Percentiles rank a stretch among this genome's conserved stretches.
These are phyloP conservation scores for Orchesellides sinensis DNA, from an alignment of 2,888 invertebrate genomes.

Conservation along the genomic window DNA sequence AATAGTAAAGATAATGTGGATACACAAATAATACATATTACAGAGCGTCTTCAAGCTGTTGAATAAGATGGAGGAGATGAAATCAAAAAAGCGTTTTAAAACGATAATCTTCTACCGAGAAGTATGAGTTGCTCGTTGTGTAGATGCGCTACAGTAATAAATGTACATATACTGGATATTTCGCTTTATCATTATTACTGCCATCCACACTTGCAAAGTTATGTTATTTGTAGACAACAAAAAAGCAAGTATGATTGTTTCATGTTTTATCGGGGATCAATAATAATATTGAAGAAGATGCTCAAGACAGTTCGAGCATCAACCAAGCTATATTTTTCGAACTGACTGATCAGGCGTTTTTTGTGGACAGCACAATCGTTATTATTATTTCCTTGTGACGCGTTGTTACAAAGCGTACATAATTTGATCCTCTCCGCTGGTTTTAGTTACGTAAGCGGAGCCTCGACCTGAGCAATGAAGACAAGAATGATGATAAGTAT, in stretches of 20 bases:
- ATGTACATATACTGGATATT: not conserved
- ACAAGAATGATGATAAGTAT: not conserved
- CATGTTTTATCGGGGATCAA: not conserved
- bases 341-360: too few species aligned
- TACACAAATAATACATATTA: not conserved
- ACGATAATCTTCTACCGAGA: not conserved
- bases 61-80: not conserved
- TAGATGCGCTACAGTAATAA: too few species aligned
- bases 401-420: not conserved
- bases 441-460: not conserved
- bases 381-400: not conserved
- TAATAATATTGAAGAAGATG: too few species aligned
- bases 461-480: too few species aligned
- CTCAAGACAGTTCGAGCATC: too few species aligned
- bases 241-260: not conserved
- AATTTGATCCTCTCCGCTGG: too few species aligned
- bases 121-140: not conserved
- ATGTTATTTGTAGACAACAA: not conserved
- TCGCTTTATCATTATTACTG: not conserved
- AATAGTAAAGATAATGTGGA: not conserved
- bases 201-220: not conserved
- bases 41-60: constrained; percentile 26
- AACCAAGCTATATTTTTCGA: too few species aligned
- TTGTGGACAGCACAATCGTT: not conserved
- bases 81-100: constrained; percentile 9